phyloP scores from a whole-genome alignment of 2,888 invertebrate species.

The Luperina testacea region DNA sequence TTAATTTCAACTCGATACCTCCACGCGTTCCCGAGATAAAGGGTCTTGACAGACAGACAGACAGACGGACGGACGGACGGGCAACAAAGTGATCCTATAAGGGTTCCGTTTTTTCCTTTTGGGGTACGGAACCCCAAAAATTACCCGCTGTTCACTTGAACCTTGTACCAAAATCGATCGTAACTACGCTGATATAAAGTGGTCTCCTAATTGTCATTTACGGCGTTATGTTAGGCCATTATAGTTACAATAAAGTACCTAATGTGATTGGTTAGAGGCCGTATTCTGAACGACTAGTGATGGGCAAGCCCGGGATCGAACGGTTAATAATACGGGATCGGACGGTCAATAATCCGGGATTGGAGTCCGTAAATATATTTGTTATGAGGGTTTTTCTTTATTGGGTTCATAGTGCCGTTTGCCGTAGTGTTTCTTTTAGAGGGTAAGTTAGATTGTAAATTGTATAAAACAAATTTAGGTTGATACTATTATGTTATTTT shows the following conservation, averaged over 20 bases:
- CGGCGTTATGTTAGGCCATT: slow-evolving; percentile 57
- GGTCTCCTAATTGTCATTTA: slow-evolving; percentile 66
- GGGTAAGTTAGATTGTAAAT: background rate
- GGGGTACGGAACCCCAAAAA: no score
- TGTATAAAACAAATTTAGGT: background rate
- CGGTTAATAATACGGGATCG: slow-evolving; percentile 47
- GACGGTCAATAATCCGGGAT: slow-evolving; percentile 40
- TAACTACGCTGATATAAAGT: slow-evolving; percentile 59
- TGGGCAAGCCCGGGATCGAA: slow-evolving; percentile 42
- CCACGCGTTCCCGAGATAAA: no score
- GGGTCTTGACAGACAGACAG: no score
- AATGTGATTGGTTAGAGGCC: slow-evolving; percentile 65
- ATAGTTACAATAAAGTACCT: slow-evolving; percentile 64
- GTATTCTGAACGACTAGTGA: slow-evolving; percentile 59
- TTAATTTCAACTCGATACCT: no score
- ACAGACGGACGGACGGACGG: no score
- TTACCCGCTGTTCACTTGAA: slow-evolving; percentile 21
- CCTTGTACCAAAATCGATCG: slow-evolving; percentile 33
- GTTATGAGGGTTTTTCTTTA: slow-evolving; percentile 32
- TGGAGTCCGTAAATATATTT: slow-evolving; percentile 41
- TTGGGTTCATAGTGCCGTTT: background rate
- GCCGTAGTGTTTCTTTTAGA: background rate
- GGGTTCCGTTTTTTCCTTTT: no score
- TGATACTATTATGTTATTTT: background rate
- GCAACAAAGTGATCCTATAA: no score